A percentile compares a stretch with the other conserved stretches of the same genome.
Conservation (phyloP, 2,888 invertebrate species). For the Steinernema hermaphroditum region DNA sequence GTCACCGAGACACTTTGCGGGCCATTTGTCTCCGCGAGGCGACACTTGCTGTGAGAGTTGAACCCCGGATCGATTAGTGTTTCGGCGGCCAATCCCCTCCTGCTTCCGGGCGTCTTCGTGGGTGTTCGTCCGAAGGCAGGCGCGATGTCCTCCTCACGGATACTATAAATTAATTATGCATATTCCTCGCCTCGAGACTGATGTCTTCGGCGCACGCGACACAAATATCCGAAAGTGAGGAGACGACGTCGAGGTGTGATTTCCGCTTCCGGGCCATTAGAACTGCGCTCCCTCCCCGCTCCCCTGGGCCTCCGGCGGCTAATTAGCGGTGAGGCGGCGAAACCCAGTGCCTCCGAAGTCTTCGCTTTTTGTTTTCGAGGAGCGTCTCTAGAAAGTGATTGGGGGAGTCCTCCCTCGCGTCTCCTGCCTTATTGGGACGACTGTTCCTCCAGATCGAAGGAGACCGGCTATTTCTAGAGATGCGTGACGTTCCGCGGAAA, state of each 20-base stretch:
- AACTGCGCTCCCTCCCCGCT: neutral
- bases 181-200: constrained; percentile 10
- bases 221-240: constrained; percentile 15
- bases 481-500: too few relatives aligned
- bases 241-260: constrained; percentile 28
- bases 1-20: neutral
- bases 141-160: constrained; percentile 10
- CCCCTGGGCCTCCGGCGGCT: neutral
- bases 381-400: too few relatives aligned
- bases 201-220: constrained; percentile 26
- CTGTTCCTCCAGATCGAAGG: too few relatives aligned
- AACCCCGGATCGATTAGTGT: constrained; percentile 10
- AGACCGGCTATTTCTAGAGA: too few relatives aligned
- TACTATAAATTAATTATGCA: constrained; percentile 29
- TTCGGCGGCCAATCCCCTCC: neutral
- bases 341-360: neutral
- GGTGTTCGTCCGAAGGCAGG: constrained; percentile 6
- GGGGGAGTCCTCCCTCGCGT: too few relatives aligned
- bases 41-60: constrained; percentile 24
- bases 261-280: constrained; percentile 30
- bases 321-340: constrained; percentile 20
- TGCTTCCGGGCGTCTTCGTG: neutral
- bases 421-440: too few relatives aligned
- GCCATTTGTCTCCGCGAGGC: neutral
- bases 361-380: constrained; percentile 6